A percentile compares a stretch with the other conserved stretches of the same genome.
These are phyloP conservation scores for Patella caerulea DNA, from an alignment of 2,888 invertebrate genomes.

Conservation along the genomic window DNA sequence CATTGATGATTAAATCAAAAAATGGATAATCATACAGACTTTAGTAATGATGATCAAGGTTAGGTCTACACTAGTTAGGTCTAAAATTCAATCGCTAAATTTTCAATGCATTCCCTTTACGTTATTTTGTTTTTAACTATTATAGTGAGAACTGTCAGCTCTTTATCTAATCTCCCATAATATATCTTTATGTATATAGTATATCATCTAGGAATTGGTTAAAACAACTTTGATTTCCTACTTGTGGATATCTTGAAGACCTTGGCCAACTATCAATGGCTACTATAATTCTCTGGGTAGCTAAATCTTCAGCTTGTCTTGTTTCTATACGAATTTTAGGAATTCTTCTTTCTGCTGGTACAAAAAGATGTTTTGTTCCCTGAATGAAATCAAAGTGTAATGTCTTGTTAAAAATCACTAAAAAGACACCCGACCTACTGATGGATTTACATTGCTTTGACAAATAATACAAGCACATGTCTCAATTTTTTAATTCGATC, in stretches of 20 bases:
- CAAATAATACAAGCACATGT: too few species aligned
- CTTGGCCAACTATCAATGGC: conserved; percentile 97
- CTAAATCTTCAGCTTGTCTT: conserved; percentile 83
- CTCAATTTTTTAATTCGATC: too few species aligned
- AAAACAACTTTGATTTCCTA: conserved; percentile 60
- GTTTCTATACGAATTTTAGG: conserved; percentile 97
- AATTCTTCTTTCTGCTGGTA: conserved; percentile 93
- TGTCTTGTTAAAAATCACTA: neutral
- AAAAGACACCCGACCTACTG: neutral
- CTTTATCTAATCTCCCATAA: too few species aligned
- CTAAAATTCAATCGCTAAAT: too few species aligned
- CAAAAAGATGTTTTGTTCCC: conserved; percentile 77
- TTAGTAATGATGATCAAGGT: too few species aligned
- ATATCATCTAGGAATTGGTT: neutral
- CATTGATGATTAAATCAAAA: too few species aligned
- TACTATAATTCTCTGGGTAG: conserved; percentile 90
- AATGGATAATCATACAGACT: too few species aligned
- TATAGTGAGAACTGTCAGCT: too few species aligned
- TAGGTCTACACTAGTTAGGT: too few species aligned
- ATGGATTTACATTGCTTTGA: too few species aligned
- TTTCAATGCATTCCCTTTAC: too few species aligned
- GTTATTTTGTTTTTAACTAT: too few species aligned
- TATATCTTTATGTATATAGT: neutral
- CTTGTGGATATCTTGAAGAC: conserved; percentile 89
- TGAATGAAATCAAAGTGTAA: neutral